phyloP scores from a whole-genome alignment of 1,140 invertebrate genomes.

The Armadillidium nasatum region DNA sequence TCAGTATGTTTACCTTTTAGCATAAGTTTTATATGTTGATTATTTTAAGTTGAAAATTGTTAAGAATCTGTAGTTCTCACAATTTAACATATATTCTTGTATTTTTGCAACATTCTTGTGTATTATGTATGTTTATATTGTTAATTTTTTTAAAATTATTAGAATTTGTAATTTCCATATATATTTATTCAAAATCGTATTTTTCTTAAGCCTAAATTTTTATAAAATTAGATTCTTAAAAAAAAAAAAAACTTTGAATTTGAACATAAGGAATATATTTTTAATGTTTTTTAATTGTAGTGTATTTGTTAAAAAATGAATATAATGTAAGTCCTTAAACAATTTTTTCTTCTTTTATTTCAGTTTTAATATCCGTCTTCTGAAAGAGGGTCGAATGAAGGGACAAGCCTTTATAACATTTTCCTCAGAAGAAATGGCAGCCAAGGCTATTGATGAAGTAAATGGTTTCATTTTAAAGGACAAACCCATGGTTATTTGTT shows the following conservation, averaged over 20 bases:
- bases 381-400: slow-evolving; percentile 94
- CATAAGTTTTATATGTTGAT: too few species aligned
- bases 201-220: too few species aligned
- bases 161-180: too few species aligned
- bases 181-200: too few species aligned
- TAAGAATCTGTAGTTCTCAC: too few species aligned
- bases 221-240: too few species aligned
- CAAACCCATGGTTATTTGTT: slow-evolving; percentile 86
- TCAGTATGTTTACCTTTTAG: background rate
- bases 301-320: background rate
- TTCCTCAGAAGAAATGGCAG: slow-evolving; percentile 63
- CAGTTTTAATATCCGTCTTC: slow-evolving; percentile 76
- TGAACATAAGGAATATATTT: background rate
- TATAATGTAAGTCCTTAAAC: background rate
- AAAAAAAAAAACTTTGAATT: too few species aligned
- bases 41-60: too few species aligned
- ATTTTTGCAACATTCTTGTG: too few species aligned
- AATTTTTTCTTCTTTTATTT: slow-evolving; percentile 16
- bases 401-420: slow-evolving; percentile 90
- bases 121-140: too few species aligned
- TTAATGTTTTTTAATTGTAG: background rate
- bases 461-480: slow-evolving; percentile 83
- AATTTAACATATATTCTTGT: too few species aligned
- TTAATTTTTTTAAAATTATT: too few species aligned
- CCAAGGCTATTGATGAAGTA: slow-evolving; percentile 72